phyloP scores from a whole-genome alignment of 2,888 invertebrate genomes.

The Mechanitis mazaeus region DNA sequence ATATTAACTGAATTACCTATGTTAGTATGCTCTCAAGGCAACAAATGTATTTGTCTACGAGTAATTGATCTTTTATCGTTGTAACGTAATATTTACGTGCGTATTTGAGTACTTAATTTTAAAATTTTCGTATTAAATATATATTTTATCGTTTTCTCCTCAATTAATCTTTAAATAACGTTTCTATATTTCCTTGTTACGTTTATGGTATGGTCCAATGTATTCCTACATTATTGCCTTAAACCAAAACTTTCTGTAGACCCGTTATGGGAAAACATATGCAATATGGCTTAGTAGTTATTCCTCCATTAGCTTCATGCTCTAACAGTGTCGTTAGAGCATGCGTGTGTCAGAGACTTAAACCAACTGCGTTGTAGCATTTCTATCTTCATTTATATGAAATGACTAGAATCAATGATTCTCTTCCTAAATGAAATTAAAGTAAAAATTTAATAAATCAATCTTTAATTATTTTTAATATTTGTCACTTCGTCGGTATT shows the following conservation, averaged over 20 bases:
- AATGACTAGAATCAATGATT: conserved; percentile 37
- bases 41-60: conserved; percentile 2
- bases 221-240: conserved; percentile 21
- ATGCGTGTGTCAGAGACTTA: no score
- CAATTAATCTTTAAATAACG: no score
- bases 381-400: conserved; percentile 14
- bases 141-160: no score
- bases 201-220: conserved; percentile 6
- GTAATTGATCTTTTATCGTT: conserved; percentile 9
- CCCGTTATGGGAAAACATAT: conserved; percentile 62
- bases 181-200: no score
- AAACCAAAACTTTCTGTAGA: conserved; percentile 26
- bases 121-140: no score
- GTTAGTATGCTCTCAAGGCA: conserved; percentile 11
- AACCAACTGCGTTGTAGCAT: no score
- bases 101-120: not conserved
- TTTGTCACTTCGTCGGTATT: conserved; percentile 33
- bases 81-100: conserved; percentile 9
- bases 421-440: conserved; percentile 41
- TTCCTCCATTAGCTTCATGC: conserved; percentile 52
- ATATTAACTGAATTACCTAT: conserved; percentile 9
- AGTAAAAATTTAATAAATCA: conserved; percentile 15
- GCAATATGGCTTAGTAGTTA: conserved; percentile 49
- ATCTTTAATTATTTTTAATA: no score
- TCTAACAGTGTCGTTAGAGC: conserved; percentile 42